Evolutionary conservation across 1,140 invertebrate genomes (phyloP).

Genomic region (Aplysia californica): DNA sequence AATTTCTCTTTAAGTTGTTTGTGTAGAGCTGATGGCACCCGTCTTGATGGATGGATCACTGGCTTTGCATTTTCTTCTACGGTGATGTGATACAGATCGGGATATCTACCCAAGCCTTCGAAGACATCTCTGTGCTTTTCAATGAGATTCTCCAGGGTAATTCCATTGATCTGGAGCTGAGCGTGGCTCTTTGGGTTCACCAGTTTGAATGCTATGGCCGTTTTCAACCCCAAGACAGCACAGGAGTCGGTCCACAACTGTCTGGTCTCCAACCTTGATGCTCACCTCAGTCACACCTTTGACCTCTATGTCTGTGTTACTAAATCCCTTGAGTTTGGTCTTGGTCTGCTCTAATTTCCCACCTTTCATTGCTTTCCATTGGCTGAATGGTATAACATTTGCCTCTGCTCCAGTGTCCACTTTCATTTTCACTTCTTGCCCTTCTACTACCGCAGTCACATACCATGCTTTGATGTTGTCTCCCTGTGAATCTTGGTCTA

Average conservation of each 20-base stretch:
- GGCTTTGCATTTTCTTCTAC: constrained; percentile 9
- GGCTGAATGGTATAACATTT: neutral
- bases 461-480: too few species aligned
- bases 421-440: neutral
- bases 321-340: neutral
- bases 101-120: constrained; percentile 23
- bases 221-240: neutral
- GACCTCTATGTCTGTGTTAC: neutral
- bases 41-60: constrained; percentile 8
- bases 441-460: neutral
- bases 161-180: neutral
- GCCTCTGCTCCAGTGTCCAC: constrained; percentile 14
- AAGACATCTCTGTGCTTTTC: constrained; percentile 21
- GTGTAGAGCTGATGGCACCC: constrained; percentile 10
- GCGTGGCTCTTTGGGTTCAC: neutral
- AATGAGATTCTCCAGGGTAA: neutral
- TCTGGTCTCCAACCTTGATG: neutral
- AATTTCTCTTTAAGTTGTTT: constrained; percentile 16
- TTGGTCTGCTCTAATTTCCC: neutral
- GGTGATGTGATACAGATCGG: constrained; percentile 19
- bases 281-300: neutral
- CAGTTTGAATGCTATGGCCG: neutral
- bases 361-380: neutral
- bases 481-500: too few species aligned
- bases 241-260: neutral